A percentile compares a stretch with the other conserved stretches of the same genome.
Evolutionary conservation across 2,888 invertebrate species (phyloP).

Genomic region (Byasa hedistus): DNA sequence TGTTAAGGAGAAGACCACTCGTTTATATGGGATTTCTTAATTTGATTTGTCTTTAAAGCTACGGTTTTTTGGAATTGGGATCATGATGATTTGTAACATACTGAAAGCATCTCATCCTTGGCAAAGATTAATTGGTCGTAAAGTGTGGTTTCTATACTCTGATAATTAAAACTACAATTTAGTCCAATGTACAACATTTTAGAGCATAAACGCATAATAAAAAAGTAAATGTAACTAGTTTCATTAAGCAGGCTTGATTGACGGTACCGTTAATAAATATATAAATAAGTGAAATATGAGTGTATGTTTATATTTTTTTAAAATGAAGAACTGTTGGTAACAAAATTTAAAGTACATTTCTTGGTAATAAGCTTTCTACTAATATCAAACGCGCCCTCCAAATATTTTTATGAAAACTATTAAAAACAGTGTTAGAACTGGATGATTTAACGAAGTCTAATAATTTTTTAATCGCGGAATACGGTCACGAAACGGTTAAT

Average conservation of each 20-base stretch:
- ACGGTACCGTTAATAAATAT: neutral
- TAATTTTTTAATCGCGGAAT: conserved; percentile 6
- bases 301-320: too few species aligned
- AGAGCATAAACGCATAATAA: neutral
- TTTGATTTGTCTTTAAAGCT: neutral
- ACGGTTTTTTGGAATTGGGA: neutral
- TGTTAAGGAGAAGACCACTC: neutral
- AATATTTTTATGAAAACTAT: neutral
- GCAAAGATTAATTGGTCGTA: neutral
- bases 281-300: neutral
- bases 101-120: neutral
- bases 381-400: neutral
- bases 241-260: neutral
- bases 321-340: too few species aligned
- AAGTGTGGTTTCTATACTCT: neutral
- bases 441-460: neutral
- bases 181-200: neutral
- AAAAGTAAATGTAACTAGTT: neutral
- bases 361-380: too few species aligned
- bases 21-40: neutral
- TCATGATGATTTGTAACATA: neutral
- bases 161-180: neutral
- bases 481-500: conserved; percentile 19
- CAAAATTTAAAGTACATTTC: too few species aligned
- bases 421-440: neutral